Percentiles rank a stretch among this genome's conserved stretches.
These are phyloP conservation scores for Alfaro cultratus DNA, from an alignment of 2,797 vertebrate species.

Conservation along the genomic window DNA sequence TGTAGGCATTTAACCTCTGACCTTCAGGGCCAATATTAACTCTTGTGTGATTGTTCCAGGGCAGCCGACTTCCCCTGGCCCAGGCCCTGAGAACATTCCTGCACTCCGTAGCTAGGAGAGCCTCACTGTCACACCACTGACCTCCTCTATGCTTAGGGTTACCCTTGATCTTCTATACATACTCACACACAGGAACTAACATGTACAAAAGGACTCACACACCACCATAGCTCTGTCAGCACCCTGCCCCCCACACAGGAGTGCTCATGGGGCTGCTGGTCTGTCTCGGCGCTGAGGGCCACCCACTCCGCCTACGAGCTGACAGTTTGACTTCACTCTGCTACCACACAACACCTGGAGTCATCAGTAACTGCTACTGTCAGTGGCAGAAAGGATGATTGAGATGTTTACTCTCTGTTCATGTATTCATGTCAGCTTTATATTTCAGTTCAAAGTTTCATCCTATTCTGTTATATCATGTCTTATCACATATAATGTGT, in stretches of 20 bases:
- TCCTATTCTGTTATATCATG: not conserved
- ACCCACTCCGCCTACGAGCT: slow-evolving; percentile 62
- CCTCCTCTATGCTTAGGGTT: slow-evolving; percentile 81
- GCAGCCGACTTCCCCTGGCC: slow-evolving; percentile 81
- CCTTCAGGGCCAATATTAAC: slow-evolving; percentile 87
- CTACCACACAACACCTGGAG: slow-evolving; percentile 69
- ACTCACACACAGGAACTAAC: slow-evolving; percentile 40
- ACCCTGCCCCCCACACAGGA: slow-evolving; percentile 16
- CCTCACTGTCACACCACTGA: slow-evolving; percentile 79
- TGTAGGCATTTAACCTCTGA: slow-evolving; percentile 84
- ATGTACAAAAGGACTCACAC: slow-evolving; percentile 36
- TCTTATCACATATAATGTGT: not conserved
- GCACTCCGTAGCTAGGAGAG: slow-evolving; percentile 78
- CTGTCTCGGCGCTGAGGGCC: slow-evolving; percentile 67
- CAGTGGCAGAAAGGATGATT: slow-evolving; percentile 5
- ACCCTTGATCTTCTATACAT: slow-evolving; percentile 81
- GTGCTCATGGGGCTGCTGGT: slow-evolving; percentile 59
- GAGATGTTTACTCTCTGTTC: slow-evolving; percentile 9
- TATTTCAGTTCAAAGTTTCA: not conserved
- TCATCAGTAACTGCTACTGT: slow-evolving; percentile 23
- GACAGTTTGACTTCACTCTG: slow-evolving; percentile 37
- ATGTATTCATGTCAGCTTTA: not conserved
- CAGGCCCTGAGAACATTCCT: slow-evolving; percentile 86
- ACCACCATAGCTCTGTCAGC: slow-evolving; percentile 25
- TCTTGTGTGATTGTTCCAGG: slow-evolving; percentile 82